Conservation (phyloP, 2,888 invertebrate species). For the Pheosia tremula region DNA sequence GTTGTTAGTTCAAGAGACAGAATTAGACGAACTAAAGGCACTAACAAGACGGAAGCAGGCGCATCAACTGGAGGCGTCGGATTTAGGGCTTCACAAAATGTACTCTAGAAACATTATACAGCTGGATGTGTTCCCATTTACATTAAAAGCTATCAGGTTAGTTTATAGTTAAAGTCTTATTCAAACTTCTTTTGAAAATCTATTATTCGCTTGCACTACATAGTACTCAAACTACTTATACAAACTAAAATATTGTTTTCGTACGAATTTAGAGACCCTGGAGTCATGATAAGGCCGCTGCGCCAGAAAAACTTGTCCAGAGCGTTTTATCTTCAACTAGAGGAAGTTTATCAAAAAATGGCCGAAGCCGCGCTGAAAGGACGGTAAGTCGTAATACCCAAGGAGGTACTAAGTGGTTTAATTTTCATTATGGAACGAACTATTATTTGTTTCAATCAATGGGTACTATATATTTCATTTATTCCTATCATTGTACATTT, state of each 20-base stretch:
- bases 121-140: constrained; percentile 86
- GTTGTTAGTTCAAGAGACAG: constrained; percentile 84
- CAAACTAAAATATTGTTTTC: background rate
- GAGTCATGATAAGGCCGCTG: constrained; percentile 81
- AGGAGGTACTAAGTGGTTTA: too few relatives aligned
- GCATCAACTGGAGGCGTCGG: constrained; percentile 88
- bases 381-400: constrained; percentile 66
- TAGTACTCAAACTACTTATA: background rate
- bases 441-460: too few relatives aligned
- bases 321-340: constrained; percentile 81
- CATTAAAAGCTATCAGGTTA: constrained; percentile 83
- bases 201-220: too few relatives aligned
- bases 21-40: constrained; percentile 85
- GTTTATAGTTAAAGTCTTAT: background rate
- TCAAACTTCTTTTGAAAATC: too few relatives aligned
- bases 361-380: constrained; percentile 81
- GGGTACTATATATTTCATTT: background rate
- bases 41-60: constrained; percentile 87
- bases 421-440: too few relatives aligned
- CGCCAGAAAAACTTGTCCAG: constrained; percentile 86
- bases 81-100: constrained; percentile 86
- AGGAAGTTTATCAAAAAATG: constrained; percentile 84
- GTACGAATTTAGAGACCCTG: constrained; percentile 58
- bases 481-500: constrained; percentile 31
- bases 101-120: constrained; percentile 87